These are phyloP conservation scores for Neotoma lepida DNA, from an alignment of 2,113 vertebrate species.

Conservation along the genomic window DNA sequence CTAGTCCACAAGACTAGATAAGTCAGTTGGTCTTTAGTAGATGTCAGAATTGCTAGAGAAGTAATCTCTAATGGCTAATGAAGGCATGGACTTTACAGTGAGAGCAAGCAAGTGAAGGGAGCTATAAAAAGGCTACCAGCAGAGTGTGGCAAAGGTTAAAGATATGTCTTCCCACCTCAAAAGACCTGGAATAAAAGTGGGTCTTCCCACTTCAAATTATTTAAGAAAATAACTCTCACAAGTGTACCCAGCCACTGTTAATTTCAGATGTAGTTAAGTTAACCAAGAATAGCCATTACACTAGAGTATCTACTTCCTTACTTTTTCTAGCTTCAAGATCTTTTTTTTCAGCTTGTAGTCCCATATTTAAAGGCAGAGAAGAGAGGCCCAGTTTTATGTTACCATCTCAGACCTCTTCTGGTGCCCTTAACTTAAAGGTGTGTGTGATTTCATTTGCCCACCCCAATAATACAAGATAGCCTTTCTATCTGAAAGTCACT, in stretches of 20 bases:
- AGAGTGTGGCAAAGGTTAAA: neutral
- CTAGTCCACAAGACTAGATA: neutral
- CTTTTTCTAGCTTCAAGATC: neutral
- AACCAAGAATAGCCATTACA: neutral
- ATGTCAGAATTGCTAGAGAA: neutral
- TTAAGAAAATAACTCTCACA: neutral
- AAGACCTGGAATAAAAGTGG: neutral
- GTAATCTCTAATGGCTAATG: neutral
- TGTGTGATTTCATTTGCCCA: neutral
- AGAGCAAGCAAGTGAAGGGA: neutral
- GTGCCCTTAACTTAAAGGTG: neutral
- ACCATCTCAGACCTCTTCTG: neutral
- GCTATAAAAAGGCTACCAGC: neutral
- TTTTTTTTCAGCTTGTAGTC: neutral
- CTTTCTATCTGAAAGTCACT: slow-evolving; percentile 1
- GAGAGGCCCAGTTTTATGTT: neutral
- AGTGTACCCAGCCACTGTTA: neutral
- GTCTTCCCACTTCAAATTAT: neutral
- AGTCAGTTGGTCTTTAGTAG: neutral
- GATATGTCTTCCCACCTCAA: neutral
- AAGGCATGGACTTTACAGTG: neutral
- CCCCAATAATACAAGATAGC: neutral
- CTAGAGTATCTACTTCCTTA: neutral
- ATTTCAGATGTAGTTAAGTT: neutral
- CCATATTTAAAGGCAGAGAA: neutral